Evolutionary conservation across 2,888 invertebrate genomes (phyloP).

Genomic region (Epinotia ramella): DNA sequence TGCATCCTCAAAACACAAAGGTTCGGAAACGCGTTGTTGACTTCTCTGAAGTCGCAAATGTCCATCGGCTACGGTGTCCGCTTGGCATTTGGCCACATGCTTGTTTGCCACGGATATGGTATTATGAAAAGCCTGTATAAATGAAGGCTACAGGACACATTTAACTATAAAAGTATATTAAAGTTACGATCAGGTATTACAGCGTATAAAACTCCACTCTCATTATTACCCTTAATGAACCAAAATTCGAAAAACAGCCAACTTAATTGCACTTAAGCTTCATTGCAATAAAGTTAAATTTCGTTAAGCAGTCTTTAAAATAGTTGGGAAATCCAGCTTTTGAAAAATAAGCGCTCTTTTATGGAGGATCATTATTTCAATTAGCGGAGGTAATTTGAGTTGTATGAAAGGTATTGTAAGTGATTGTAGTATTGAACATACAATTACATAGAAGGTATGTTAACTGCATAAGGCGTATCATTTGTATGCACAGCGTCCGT

Average conservation of each 20-base stretch:
- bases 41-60: too few relatives aligned
- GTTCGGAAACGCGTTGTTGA: too few relatives aligned
- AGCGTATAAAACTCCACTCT: slow-evolving; percentile 25
- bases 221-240: slow-evolving; percentile 34
- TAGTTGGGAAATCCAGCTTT: neutral
- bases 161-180: neutral
- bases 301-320: neutral
- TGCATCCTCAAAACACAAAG: too few relatives aligned
- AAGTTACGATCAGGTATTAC: slow-evolving; percentile 20
- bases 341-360: slow-evolving; percentile 29
- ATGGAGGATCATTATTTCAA: slow-evolving; percentile 35
- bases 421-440: slow-evolving; percentile 1
- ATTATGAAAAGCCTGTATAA: too few relatives aligned
- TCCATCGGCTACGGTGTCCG: too few relatives aligned
- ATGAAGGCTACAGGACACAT: neutral
- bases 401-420: slow-evolving; percentile 31
- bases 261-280: neutral
- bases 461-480: too few relatives aligned
- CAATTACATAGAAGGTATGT: neutral
- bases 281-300: neutral
- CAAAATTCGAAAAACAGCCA: slow-evolving; percentile 8
- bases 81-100: too few relatives aligned
- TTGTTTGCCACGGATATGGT: too few relatives aligned
- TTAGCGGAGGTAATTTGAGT: slow-evolving; percentile 28
- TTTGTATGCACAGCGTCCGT: too few relatives aligned